Percentiles rank a stretch among this genome's conserved stretches.
Evolutionary conservation across 2,797 vertebrate species (phyloP).

Genomic region (Babyrousa celebensis): DNA sequence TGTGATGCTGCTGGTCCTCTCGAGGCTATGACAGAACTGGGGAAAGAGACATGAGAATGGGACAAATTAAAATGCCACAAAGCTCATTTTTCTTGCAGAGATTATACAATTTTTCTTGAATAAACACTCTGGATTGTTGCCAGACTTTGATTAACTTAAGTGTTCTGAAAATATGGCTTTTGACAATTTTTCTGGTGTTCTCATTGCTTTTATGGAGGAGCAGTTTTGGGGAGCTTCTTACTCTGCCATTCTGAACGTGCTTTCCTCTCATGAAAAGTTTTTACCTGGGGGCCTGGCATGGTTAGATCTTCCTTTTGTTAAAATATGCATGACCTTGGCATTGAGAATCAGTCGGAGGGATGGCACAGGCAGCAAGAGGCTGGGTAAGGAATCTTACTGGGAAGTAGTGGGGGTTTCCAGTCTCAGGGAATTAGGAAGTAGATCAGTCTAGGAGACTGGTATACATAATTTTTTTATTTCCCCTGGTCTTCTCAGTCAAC

Average conservation of each 20-base stretch:
- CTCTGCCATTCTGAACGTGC: not conserved
- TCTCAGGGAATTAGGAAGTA: not conserved
- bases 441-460: not conserved
- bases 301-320: not conserved
- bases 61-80: not conserved
- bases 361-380: not conserved
- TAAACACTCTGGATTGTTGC: not conserved
- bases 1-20: not conserved
- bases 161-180: conserved; percentile 53
- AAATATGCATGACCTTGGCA: not conserved
- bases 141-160: conserved; percentile 56
- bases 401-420: not conserved
- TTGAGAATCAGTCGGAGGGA: not conserved
- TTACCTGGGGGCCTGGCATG: not conserved
- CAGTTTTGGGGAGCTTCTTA: not conserved
- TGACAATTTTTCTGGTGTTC: not conserved
- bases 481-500: not conserved
- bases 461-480: not conserved
- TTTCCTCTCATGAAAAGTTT: not conserved
- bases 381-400: not conserved
- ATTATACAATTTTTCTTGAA: conserved; percentile 49
- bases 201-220: not conserved
- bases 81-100: not conserved
- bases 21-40: not conserved
- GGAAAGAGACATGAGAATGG: not conserved